A percentile compares a stretch with the other conserved stretches of the same genome.
Evolutionary conservation across 2,797 vertebrate genomes (phyloP).

Genomic region (Streptopelia turtur): DNA sequence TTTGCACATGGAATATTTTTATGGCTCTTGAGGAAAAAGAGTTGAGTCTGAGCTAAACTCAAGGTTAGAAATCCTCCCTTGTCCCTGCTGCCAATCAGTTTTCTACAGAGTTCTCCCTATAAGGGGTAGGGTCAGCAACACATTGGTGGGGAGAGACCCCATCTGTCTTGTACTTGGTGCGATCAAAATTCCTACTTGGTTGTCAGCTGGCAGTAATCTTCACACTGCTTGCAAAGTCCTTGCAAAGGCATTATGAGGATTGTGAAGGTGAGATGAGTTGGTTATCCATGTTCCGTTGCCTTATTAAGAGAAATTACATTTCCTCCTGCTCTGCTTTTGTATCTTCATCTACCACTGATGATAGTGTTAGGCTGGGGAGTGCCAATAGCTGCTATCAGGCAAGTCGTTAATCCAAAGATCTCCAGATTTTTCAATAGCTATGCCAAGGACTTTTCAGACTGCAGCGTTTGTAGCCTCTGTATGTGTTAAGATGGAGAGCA

Average conservation of each 20-base stretch:
- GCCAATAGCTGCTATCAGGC: background rate
- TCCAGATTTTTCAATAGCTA: background rate
- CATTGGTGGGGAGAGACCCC: background rate
- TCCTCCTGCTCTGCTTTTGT: background rate
- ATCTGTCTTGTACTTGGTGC: background rate
- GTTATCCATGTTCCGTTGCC: background rate
- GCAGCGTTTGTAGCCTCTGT: background rate
- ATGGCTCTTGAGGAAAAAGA: background rate
- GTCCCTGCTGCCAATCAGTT: background rate
- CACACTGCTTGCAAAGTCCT: no score
- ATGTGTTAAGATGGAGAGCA: background rate
- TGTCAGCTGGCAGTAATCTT: background rate
- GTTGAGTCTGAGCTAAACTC: background rate
- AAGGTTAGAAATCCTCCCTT: background rate
- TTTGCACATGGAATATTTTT: background rate
- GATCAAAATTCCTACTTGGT: background rate
- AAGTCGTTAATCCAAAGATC: background rate
- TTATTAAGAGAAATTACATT: background rate
- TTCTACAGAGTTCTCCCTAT: background rate
- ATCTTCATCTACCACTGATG: background rate
- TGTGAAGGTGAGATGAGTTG: background rate
- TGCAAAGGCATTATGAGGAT: background rate
- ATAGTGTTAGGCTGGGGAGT: background rate
- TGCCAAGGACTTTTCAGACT: background rate
- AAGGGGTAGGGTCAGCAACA: background rate